Evolutionary conservation across 2,797 vertebrate genomes (phyloP).

Genomic region (Crypturellus tataupa): DNA sequence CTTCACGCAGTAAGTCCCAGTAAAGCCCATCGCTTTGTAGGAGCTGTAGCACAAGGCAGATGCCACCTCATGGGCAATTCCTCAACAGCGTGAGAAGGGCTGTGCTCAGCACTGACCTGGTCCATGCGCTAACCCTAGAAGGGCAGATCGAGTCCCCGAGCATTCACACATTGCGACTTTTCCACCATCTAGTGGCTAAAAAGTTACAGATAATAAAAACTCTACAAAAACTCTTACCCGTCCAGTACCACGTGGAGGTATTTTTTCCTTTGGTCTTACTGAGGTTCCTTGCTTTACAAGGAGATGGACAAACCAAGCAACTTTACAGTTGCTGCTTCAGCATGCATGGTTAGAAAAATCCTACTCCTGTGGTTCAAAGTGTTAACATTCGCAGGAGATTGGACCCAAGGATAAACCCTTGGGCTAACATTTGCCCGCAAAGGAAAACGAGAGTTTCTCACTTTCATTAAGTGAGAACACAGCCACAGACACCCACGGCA

Average conservation of each 20-base stretch:
- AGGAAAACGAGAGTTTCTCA: neutral
- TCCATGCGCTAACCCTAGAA: neutral
- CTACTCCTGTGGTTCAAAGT: neutral
- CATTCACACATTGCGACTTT: slow-evolving; percentile 29
- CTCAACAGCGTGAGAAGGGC: neutral
- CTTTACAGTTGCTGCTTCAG: neutral
- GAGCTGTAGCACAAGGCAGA: neutral
- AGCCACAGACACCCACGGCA: neutral
- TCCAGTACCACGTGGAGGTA: neutral
- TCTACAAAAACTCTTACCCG: neutral
- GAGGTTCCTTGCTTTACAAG: neutral
- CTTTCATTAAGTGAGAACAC: neutral
- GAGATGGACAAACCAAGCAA: neutral
- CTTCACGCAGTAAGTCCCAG: neutral
- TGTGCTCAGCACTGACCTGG: neutral
- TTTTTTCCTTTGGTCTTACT: neutral
- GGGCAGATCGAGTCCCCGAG: neutral
- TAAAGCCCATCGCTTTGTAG: neutral
- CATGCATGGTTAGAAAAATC: neutral
- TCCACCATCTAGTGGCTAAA: slow-evolving; percentile 68
- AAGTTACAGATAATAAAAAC: slow-evolving; percentile 5
- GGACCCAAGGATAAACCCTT: neutral
- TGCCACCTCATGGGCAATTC: neutral
- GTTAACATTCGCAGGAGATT: neutral
- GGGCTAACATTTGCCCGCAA: neutral